Evolutionary conservation across 2,797 vertebrate genomes (phyloP), one percentile per base, ranked within the genome.

Genomic region (Lagodon rhomboides): DNA sequence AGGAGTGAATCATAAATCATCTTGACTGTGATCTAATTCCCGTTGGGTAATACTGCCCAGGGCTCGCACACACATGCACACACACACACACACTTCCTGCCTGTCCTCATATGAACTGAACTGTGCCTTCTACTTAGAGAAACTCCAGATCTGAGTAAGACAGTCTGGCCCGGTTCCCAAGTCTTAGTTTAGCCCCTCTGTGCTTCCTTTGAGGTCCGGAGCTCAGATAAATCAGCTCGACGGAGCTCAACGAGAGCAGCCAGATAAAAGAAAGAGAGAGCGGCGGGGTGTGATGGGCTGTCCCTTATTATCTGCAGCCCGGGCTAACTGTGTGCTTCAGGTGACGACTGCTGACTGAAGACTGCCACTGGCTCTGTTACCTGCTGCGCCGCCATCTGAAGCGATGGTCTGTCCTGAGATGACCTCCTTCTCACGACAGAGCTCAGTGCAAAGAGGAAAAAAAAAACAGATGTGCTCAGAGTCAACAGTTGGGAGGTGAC

Each of bases 171-270:
- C 30, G 23, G 23, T 86, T 92, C 88, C 87, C 77, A 79, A 83
- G 79, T 77, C 74, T 89, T 58, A 81, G 80, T 85, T 89, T 80
- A 84, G 75, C 75, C 75, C 65, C 75, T 77, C 65, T 54, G 59
- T 54, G 62, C 60, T 80, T 73, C 80, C 83, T 87, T 90, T 87
- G 78, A 85, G 83, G 75, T 92, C 79, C 60, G 12, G 55, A 61
- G 84, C 86, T 86, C 63, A 75, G 77, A 87, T 90, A 84, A 88
- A 90, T 86, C 78, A 89, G 84, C 76, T 88, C 84, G 81, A 77
- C 58, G 5, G 72, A 81, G 77, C 80, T 87, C 80, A 85, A 84
- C 74, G 46, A 78, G 83, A 87, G 75, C 78, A 76, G 82, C 58
- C 71, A 75, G 83, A 91, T 83, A 81, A 89, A 89, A 82, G 82